Percentiles rank a stretch among this genome's conserved stretches.
These are phyloP conservation scores for Sparidentex hasta DNA, from an alignment of 2,797 vertebrate species.

Conservation along the genomic window DNA sequence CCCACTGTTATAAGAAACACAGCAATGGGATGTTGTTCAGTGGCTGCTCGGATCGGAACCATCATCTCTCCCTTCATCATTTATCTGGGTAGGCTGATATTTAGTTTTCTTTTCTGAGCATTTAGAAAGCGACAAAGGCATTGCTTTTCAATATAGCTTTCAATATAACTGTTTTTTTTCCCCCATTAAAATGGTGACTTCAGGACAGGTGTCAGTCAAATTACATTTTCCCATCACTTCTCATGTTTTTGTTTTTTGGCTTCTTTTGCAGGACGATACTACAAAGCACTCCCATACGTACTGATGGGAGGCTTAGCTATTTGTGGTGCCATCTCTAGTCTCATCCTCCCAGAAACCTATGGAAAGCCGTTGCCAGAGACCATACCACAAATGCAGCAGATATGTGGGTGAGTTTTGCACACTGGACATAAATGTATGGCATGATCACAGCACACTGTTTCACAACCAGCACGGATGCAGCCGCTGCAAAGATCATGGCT, in stretches of 20 bases:
- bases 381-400: slow-evolving; percentile 87
- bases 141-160: no score
- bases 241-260: not conserved
- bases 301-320: slow-evolving; percentile 90
- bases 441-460: not conserved
- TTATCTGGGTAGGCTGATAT: slow-evolving; percentile 86
- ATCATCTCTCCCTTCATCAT: slow-evolving; percentile 91
- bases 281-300: slow-evolving; percentile 90
- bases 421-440: not conserved
- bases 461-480: not conserved
- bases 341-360: slow-evolving; percentile 90
- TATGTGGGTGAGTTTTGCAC: slow-evolving; percentile 84
- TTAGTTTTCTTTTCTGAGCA: not conserved
- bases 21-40: slow-evolving; percentile 92
- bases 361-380: slow-evolving; percentile 89
- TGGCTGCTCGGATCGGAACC: slow-evolving; percentile 89
- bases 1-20: slow-evolving; percentile 93
- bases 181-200: no score
- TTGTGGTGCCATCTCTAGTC: slow-evolving; percentile 84
- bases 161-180: no score
- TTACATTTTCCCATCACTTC: not conserved
- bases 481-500: not conserved
- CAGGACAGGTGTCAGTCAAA: no score
- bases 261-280: slow-evolving; percentile 84
- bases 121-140: no score